A percentile compares a stretch with the other conserved stretches of the same genome.
Conservation (phyloP, 2,888 invertebrate species). For the Oscheius sp. region DNA sequence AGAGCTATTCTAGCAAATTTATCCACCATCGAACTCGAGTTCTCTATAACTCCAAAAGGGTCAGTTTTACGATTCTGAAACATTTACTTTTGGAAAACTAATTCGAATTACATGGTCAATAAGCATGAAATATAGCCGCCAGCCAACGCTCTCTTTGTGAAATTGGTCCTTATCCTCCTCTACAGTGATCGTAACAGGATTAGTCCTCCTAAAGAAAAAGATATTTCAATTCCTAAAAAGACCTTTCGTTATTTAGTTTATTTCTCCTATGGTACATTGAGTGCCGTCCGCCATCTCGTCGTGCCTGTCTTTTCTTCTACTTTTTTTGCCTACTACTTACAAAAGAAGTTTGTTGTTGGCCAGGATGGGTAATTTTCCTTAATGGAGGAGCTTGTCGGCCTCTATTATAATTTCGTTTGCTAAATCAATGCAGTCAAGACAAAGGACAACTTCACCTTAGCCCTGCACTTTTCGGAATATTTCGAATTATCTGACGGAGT, state of each 20-base stretch:
- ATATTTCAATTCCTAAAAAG: neutral
- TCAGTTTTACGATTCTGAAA: constrained; percentile 50
- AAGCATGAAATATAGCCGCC: constrained; percentile 59
- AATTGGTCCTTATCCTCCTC: constrained; percentile 46
- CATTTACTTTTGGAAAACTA: neutral
- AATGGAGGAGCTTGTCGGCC: neutral
- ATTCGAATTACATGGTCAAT: constrained; percentile 48
- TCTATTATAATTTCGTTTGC: constrained; percentile 21
- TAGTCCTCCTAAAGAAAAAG: neutral
- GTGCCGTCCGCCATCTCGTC: constrained; percentile 36
- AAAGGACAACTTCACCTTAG: neutral
- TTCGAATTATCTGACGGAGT: constrained; percentile 51
- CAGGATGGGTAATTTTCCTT: constrained; percentile 21
- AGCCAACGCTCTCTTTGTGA: constrained; percentile 56
- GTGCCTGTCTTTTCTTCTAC: constrained; percentile 19
- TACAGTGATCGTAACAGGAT: neutral
- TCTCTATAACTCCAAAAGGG: constrained; percentile 51
- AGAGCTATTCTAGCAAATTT: constrained; percentile 77
- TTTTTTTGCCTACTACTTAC: neutral
- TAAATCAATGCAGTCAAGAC: neutral
- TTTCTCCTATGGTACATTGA: constrained; percentile 32
- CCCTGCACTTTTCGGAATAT: constrained; percentile 47
- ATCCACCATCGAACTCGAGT: constrained; percentile 48
- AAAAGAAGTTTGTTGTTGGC: constrained; percentile 6
- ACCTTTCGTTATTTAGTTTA: neutral